A percentile compares a stretch with the other conserved stretches of the same genome.
These are phyloP conservation scores for Intellagama lesueurii DNA, from an alignment of 2,797 vertebrate species.

Conservation along the genomic window DNA sequence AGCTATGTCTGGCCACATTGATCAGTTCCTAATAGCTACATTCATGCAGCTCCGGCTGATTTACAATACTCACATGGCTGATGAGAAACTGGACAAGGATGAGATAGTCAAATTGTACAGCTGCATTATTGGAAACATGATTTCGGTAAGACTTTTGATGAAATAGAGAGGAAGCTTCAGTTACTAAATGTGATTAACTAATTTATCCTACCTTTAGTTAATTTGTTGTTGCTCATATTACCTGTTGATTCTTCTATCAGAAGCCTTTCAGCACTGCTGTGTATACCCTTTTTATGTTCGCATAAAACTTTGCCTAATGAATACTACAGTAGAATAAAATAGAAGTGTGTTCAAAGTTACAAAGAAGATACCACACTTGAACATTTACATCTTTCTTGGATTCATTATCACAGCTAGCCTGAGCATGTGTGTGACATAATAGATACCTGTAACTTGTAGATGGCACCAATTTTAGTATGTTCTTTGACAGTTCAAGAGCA, in stretches of 20 bases:
- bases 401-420: not conserved
- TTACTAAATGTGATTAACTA: not conserved
- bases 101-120: constrained; percentile 97
- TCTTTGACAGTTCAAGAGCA: not conserved
- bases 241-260: not conserved
- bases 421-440: not conserved
- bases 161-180: not conserved
- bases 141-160: constrained; percentile 86
- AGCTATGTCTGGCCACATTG: constrained; percentile 98
- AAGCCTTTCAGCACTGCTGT: not conserved
- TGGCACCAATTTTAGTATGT: too few relatives aligned
- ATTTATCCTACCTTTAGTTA: not conserved
- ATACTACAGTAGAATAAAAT: too few relatives aligned
- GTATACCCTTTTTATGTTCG: not conserved
- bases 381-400: not conserved
- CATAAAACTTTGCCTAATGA: too few relatives aligned
- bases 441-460: too few relatives aligned
- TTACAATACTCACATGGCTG: constrained; percentile 96
- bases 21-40: constrained; percentile 97
- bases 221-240: not conserved
- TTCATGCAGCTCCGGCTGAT: constrained; percentile 98
- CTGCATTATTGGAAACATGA: constrained; percentile 98
- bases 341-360: too few relatives aligned
- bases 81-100: constrained; percentile 93
- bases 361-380: not conserved